Base-by-base conservation (phyloP, 2,888 invertebrate genomes). In the Tenthredo notha region DNA sequence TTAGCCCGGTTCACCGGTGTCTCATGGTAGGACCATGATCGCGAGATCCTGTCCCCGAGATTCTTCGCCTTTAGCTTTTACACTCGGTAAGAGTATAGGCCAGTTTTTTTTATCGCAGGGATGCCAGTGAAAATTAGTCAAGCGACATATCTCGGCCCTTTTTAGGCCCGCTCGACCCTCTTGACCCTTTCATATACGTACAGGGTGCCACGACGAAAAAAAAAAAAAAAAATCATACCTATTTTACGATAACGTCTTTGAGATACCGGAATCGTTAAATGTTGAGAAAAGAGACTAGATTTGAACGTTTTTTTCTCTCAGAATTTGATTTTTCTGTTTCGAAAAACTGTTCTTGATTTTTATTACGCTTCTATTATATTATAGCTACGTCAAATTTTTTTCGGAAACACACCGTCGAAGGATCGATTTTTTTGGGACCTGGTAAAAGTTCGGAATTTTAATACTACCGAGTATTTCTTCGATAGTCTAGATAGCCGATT, bases 1-100 rank as follows among this genome's bases (percentile, higher is more conserved):
- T 88, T 88, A 89, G 87, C 80, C 86, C 84, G 83, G 84, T 84
- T 86, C 70, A n/a, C 70, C 67, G 70, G 83, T 85, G 75, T 84
- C 84, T 77, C 29, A 33, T 33, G 54, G 54, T 6, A 25, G 58
- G 21, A 43, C 67, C 84, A 58, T n/a, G 80, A 80, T 80, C 80
- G 80, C 21, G 58, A 37, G 58, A 37, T 61, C 50, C 58, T 61
- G 58, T 33, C 78, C 58, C 54, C n/a, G 61, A 78, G 77, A 77
- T 77, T 77, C 77, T 47, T 33, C 54, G 77, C 77, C 77, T 33
- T 77, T 77, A 29, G 37, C 78, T 78, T 78, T 78, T 78, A 78
- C 58, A 78, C 78, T 78, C 78, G 80, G 25, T n/a, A n/a, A 6
- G 61, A 25, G 50, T 58, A 80, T 61, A 80, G 80, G 80, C 80